phyloP scores from a whole-genome alignment of 2,888 invertebrate species.

The Drosophila formosana region DNA sequence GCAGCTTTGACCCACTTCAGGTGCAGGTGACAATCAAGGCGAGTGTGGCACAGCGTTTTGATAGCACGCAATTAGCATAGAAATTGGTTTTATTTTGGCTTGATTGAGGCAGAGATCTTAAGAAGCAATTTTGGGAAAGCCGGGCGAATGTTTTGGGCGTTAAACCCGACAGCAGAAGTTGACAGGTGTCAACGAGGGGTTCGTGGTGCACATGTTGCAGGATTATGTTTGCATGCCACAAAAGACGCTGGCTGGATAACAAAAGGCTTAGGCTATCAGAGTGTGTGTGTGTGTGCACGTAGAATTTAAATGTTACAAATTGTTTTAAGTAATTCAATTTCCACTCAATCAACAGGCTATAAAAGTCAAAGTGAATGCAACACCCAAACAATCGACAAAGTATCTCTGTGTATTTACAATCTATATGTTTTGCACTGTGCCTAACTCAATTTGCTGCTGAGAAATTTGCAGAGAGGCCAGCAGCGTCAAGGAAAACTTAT shows the following conservation, averaged over 20 bases:
- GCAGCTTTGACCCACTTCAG: conserved; percentile 40
- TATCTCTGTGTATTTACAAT: background rate
- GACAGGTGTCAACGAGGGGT: conserved; percentile 54
- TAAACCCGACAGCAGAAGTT: conserved; percentile 24
- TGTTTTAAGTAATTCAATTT: conserved; percentile 72
- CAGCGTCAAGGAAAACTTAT: conserved; percentile 67
- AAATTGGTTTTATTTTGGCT: conserved; percentile 63
- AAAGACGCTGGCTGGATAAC: conserved; percentile 3
- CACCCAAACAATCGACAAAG: conserved; percentile 3
- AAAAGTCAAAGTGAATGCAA: conserved; percentile 30
- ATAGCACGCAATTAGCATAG: conserved; percentile 76
- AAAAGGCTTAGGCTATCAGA: conserved; percentile 27
- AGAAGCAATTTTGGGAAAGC: conserved; percentile 10
- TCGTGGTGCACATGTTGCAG: conserved; percentile 36
- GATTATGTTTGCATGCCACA: conserved; percentile 53
- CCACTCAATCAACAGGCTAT: conserved; percentile 55
- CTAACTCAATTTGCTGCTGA: conserved; percentile 68
- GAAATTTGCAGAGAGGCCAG: conserved; percentile 45
- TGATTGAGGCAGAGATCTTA: conserved; percentile 61
- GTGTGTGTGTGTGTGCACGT: conserved; percentile 7
- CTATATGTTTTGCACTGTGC: conserved; percentile 21
- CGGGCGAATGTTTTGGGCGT: conserved; percentile 5
- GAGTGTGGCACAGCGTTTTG: conserved; percentile 14
- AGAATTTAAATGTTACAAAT: conserved; percentile 70
- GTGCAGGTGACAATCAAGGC: conserved; percentile 30